Base-by-base conservation (phyloP, 1,140 invertebrate species). In the Drosophila seguyi region DNA sequence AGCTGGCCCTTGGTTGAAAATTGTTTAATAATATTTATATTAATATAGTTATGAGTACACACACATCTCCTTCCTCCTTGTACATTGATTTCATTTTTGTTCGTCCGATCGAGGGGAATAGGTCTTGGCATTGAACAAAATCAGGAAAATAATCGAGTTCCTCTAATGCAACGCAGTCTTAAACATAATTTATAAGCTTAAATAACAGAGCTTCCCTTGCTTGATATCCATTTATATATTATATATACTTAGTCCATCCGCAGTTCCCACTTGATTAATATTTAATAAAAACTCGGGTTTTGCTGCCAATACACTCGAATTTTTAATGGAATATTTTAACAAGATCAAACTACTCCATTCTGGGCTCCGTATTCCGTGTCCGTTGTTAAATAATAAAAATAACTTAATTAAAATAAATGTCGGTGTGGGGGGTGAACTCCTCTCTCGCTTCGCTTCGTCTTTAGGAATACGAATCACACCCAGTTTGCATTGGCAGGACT, bases 391-490 rank as follows among this genome's bases (percentile, higher is more conserved):
- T 25, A 52, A 52, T 72, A 45, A 45, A n/a, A 73, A 76, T 84
- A 87, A 52, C 75, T 87, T 82, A 85, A 61, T 58, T 60, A 59
- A 69, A 58, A 62, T 81, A 69, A 78, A 52, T 74, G 65, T 75
- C 63, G 62, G 66, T 38, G 18, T 52, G 61, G 20, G 61, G 25
- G 25, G 68, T 44, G 29, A 29, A 44, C 56, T 27, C 18, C 27
- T 63, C 27, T 61, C 62, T 39, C 66, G 22, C 44, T 22, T 67
- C 45, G 47, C 34, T 38, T 25, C 60, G 34, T 58, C 57, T 36
- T 53, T 77, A 81, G 73, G 82, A 81, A 62, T 77, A 72, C 38
- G 31, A 77, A 68, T 68, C 50, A 44, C 44, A 44, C 47, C 67
- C 58, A 22, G 18, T 6, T 71, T 39, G 45, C 76, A 81, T 59